Base-by-base conservation (phyloP, 2,888 invertebrate genomes). In the Chaetogeoica ovagalla region DNA sequence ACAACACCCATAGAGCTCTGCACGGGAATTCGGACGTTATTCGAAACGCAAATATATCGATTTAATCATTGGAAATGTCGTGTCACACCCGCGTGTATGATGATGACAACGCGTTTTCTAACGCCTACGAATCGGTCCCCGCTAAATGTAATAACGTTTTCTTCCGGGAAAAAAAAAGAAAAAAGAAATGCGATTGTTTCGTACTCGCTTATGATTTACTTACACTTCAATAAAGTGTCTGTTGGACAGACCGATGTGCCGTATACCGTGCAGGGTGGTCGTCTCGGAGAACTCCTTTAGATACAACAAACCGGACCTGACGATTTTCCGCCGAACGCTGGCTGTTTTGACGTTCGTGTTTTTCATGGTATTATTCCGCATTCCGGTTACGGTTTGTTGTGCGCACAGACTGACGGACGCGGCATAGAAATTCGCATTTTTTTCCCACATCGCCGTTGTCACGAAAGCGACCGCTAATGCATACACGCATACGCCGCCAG, bases 141-240 rank as follows among this genome's bases (percentile, higher is more conserved):
- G 9, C 9, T 48, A n/a, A n/a, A n/a, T 48, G 11, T 13, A 13
- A 48, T 48, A 48, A 11, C 13, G 11, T 13, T 11, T 48, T 48
- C 15, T 11, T 13, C 8, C n/a, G n/a, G n/a, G n/a, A n/a, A n/a
- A n/a, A n/a, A n/a, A n/a, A n/a, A n/a, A n/a, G n/a, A n/a, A n/a
- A n/a, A n/a, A n/a, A 13, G 13, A 48, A 48, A 48, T 7, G 6
- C 1, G 43, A 43, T 43, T 43, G 7, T 13, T 48, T 48, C 48
- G 3, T 48, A 48, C 13, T 48, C 48, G 48, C 48, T 0, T 43
- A 30, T 30, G 30, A 30, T 43, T 1, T 69, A 83, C 84, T 84
- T 84, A 89, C 90, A 89, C 86, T 84, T 90, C 90, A 0, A 86
- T 72, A 85, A 87, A 86, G 82, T 89, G 88, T 21, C 89, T 84